Evolutionary conservation across 2,113 vertebrate genomes (phyloP).

Genomic region (Cricetomys ansorgei): DNA sequence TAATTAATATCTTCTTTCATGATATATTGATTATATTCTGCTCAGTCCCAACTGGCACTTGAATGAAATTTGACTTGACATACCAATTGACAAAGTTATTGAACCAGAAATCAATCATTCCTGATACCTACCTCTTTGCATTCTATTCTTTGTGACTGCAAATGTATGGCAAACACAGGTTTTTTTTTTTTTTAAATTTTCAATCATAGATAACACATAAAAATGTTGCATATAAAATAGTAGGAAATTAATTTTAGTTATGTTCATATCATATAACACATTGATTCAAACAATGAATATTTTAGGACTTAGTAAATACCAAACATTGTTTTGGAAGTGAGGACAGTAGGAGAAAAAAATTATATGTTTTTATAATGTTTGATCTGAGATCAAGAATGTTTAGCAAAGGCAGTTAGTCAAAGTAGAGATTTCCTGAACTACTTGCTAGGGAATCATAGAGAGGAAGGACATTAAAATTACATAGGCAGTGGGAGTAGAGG

Average conservation of each 20-base stretch:
- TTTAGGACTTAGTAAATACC: not conserved
- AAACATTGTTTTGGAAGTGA: not conserved
- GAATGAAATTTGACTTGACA: conserved; percentile 71
- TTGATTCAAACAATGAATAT: not conserved
- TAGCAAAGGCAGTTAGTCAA: not conserved
- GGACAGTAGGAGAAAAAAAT: not conserved
- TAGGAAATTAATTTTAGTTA: not conserved
- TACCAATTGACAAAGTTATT: conserved; percentile 67
- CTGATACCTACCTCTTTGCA: not conserved
- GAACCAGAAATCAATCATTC: conserved; percentile 63
- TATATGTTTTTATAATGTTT: not conserved
- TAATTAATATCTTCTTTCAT: conserved; percentile 44
- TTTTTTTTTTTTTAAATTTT: conserved; percentile 27
- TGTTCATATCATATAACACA: not conserved
- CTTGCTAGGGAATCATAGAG: not conserved
- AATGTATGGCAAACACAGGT: not conserved
- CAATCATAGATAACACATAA: not conserved
- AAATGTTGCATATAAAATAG: not conserved
- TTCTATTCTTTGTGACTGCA: not conserved
- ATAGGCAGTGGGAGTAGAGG: not conserved
- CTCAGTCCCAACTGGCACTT: conserved; percentile 24
- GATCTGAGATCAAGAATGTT: not conserved
- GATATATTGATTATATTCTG: conserved; percentile 59
- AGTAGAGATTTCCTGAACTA: not conserved
- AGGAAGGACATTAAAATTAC: not conserved